Evolutionary conservation across 2,888 invertebrate genomes (phyloP).

Genomic region (Monochamus alternatus): DNA sequence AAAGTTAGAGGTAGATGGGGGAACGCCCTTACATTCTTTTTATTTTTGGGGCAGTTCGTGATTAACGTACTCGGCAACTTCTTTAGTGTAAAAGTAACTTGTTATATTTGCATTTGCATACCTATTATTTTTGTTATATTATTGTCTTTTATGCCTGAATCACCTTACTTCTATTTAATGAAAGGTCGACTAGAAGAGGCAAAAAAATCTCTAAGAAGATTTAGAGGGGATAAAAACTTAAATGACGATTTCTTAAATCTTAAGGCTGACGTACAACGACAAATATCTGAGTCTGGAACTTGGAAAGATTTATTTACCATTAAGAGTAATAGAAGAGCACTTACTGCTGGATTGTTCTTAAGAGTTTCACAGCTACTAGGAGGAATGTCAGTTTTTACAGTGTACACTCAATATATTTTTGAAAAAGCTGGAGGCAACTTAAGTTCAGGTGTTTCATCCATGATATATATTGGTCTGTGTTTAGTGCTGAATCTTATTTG

Average conservation of each 20-base stretch:
- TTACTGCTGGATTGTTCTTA: constrained; percentile 58
- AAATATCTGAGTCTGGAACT: constrained; percentile 61
- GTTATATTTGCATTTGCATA: constrained; percentile 74
- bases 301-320: constrained; percentile 61
- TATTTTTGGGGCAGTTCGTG: constrained; percentile 59
- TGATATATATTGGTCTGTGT: constrained; percentile 40
- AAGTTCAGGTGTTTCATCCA: constrained; percentile 37
- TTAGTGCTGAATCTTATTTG: constrained; percentile 35
- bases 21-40: constrained; percentile 55
- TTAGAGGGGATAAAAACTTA: constrained; percentile 55
- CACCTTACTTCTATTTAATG: constrained; percentile 60
- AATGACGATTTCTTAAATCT: constrained; percentile 56
- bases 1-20: constrained; percentile 63
- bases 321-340: constrained; percentile 58
- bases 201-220: constrained; percentile 50
- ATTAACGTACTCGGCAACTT: constrained; percentile 74
- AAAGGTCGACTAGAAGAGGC: constrained; percentile 55
- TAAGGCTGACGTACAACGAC: constrained; percentile 58
- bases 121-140: constrained; percentile 74
- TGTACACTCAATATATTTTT: constrained; percentile 63
- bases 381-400: constrained; percentile 58
- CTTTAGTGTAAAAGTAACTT: constrained; percentile 72
- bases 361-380: constrained; percentile 60
- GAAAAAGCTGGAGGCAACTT: constrained; percentile 61
- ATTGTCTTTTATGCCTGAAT: constrained; percentile 77